Evolutionary conservation across 2,113 vertebrate species (phyloP).

Genomic region (Cyprinodon brontotheroides): DNA sequence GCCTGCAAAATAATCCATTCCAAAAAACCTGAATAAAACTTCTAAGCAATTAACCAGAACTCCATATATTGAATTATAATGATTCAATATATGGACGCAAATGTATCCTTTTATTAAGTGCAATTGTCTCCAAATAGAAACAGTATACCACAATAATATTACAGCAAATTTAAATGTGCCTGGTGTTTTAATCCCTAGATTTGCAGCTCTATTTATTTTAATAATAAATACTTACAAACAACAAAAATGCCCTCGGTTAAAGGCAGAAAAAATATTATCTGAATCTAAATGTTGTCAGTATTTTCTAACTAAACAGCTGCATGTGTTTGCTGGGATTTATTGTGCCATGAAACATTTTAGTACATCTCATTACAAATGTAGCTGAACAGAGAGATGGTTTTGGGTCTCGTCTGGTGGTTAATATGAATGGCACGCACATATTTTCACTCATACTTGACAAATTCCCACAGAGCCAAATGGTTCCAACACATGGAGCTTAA

Average conservation of each 20-base stretch:
- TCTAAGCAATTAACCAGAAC: not conserved
- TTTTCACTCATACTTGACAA: constrained; percentile 2
- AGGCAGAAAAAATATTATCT: not conserved
- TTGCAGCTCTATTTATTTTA: not conserved
- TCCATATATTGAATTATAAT: not conserved
- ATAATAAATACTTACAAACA: not conserved
- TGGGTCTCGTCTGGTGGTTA: constrained; percentile 18
- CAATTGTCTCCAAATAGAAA: not conserved
- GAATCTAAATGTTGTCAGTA: not conserved
- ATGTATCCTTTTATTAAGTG: not conserved
- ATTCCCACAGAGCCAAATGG: not conserved
- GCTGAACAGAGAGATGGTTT: not conserved
- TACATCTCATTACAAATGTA: constrained; percentile 16
- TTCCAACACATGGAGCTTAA: not conserved
- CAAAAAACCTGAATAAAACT: constrained; percentile 12
- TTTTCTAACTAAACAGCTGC: constrained; percentile 7
- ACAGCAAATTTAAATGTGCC: not conserved
- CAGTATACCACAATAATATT: not conserved
- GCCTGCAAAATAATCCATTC: constrained; percentile 10
- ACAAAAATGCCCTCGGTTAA: not conserved
- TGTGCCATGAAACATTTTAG: constrained; percentile 10
- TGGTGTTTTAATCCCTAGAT: not conserved
- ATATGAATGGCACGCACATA: constrained; percentile 21
- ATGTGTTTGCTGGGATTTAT: constrained; percentile 2
- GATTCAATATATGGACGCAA: not conserved